Base-by-base conservation (phyloP, 2,888 invertebrate species). In the Nomada hirtipes region DNA sequence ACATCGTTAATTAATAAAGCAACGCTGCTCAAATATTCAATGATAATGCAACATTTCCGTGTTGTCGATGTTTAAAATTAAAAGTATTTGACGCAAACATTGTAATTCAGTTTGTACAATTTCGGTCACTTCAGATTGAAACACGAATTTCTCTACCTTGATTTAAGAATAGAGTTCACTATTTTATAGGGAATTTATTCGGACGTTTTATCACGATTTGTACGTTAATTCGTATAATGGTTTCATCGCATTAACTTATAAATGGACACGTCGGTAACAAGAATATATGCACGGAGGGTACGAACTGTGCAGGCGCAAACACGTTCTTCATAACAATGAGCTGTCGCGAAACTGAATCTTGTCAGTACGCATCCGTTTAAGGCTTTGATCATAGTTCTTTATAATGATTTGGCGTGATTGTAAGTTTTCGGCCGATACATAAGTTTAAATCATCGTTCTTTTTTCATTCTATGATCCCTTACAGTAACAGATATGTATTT, bases 161-260 rank as follows among this genome's bases (percentile, higher is more conserved):
- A 47, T 47, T 47, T 55, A 20, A 55, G 13, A 29, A 52, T 55
- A 2, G 13, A 44, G 2, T 44, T 7, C 20, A 11, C 2, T 15
- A 26, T 68, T 26, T 23, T 20, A 20, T 52, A 64, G 55, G 2
- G 23, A 47, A 15, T 15, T 1, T 55, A 11, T 36, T 71, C 23
- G 52, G 26, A 13, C 44, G 42, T 65, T 59, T 65, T 55, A 36
- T 70, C 59, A 44, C 44, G 69, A 15, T 10, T 57, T 52, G 36
- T 42, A 59, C 57, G 50, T 52, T 60, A 53, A 26, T 52, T 10
- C 47, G 20, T 42, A 50, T 42, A 55, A 63, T 3, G 9, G 11
- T n/a, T 20, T 29, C 13, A 23, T 59, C 59, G 18, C 59, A 29
- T 42, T 52, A 29, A 53, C 55, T 52, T 44, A 2, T 67, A 68